Base-by-base conservation (phyloP, 2,797 vertebrate species). In the Allobates femoralis region DNA sequence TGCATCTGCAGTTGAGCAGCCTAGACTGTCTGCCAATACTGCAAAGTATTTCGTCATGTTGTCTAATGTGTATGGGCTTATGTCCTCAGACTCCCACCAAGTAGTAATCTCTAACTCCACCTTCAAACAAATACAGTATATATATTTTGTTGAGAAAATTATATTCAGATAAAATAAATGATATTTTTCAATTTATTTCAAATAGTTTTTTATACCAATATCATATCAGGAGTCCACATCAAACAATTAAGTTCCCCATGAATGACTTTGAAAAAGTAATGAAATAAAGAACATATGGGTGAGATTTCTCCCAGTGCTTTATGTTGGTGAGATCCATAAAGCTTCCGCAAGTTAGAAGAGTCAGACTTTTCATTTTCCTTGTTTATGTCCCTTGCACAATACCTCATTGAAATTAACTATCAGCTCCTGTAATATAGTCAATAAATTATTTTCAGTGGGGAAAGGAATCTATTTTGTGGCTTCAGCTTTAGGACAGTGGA, bases 381-480 rank as follows among this genome's bases (percentile, higher is more conserved):
- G 51, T 60, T 91, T 50, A 0, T 77, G 77, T 75, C 28, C 86
- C 69, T 78, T 89, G 85, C 83, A 78, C 69, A 87, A 86, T 89
- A 87, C 85, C 73, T 88, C 87, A 85, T 58, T 60, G 82, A 87
- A 88, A 91, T 90, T 88, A 77, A 85, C 89, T 88, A 82, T 81
- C 89, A 88, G 60, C 84, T 89, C 67, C 89, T 89, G 90, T 79
- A 89, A 88, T 85, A 46, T 0, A 0, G 85, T 80, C 88, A 91
- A 83, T 87, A 89, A 90, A 89, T 90, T 89, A 84, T 19, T 87
- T 67, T 83, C 90, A 87, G 90, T 90, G 75, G 80, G 90, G 88
- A 87, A n/a, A 30, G 30, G 81, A 92, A 91, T 85, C 87, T 88
- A 90, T 84, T 85, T 91, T 88, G 89, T 90, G 84, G 85, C 80